phyloP scores from a whole-genome alignment of 35 echinoderm and acorn worm genomes.

The Apostichopus japonicus region DNA sequence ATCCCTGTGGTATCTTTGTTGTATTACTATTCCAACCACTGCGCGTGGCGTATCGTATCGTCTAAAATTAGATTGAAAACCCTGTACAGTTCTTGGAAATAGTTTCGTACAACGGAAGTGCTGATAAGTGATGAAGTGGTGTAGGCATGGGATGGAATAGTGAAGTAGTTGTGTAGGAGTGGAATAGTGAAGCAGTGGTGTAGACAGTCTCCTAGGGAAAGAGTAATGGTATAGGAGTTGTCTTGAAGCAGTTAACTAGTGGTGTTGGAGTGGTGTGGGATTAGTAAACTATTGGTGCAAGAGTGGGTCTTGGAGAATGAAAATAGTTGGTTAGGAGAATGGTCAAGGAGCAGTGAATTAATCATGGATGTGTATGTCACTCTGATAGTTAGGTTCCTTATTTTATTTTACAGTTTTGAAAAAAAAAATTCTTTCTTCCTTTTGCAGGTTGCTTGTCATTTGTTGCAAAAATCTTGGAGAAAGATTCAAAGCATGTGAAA shows the following conservation, averaged over 20 bases:
- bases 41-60: too few species aligned
- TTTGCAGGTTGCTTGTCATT: conserved; percentile 80
- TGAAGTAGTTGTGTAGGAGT: neutral
- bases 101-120: neutral
- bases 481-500: conserved; percentile 74
- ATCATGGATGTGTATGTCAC: too few species aligned
- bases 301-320: neutral
- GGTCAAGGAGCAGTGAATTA: neutral
- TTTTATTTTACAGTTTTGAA: too few species aligned
- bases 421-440: neutral
- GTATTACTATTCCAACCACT: too few species aligned
- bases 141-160: neutral
- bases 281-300: neutral
- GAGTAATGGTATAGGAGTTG: too few species aligned
- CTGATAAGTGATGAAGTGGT: neutral
- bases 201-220: too few species aligned
- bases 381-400: too few species aligned
- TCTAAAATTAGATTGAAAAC: too few species aligned
- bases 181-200: too few species aligned
- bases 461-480: conserved; percentile 72
- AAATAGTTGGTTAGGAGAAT: neutral
- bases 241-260: neutral
- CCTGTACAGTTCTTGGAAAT: too few species aligned
- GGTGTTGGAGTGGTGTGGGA: neutral
- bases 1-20: too few species aligned